phyloP scores from a whole-genome alignment of 1,140 invertebrate species.

The Zaprionus camerounensis region DNA sequence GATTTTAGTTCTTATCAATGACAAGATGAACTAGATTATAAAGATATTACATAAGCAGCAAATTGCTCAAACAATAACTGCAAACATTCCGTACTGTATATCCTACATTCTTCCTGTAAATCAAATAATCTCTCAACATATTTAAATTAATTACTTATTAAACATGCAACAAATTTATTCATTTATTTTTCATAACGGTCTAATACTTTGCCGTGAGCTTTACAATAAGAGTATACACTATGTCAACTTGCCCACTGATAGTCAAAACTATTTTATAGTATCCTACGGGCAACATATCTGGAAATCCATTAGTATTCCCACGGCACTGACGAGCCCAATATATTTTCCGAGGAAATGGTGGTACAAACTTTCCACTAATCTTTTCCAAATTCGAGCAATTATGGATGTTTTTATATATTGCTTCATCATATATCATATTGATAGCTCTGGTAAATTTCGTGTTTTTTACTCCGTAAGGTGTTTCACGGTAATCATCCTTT shows the following conservation, averaged over 20 bases:
- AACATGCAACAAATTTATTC: background rate
- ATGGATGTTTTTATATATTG: background rate
- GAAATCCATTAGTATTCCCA: background rate
- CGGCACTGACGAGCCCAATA: background rate
- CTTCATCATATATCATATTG: too few relatives aligned
- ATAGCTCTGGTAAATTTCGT: too few relatives aligned
- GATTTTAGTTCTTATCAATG: too few relatives aligned
- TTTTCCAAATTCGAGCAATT: background rate
- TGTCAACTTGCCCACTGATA: background rate
- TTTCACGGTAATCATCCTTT: too few relatives aligned
- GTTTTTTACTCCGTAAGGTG: too few relatives aligned
- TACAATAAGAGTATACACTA: rapidly evolving
- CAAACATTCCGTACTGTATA: too few relatives aligned
- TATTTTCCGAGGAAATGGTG: background rate
- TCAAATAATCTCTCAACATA: too few relatives aligned
- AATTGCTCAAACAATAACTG: too few relatives aligned
- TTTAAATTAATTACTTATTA: background rate
- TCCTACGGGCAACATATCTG: background rate
- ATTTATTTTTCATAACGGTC: background rate
- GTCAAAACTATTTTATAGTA: too few relatives aligned
- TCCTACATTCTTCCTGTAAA: too few relatives aligned
- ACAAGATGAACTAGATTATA: too few relatives aligned
- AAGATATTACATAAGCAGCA: too few relatives aligned
- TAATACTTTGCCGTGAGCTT: background rate
- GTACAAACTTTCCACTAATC: background rate